Conservation (phyloP, 2,113 vertebrate genomes). For the Atrichornis clamosus region DNA sequence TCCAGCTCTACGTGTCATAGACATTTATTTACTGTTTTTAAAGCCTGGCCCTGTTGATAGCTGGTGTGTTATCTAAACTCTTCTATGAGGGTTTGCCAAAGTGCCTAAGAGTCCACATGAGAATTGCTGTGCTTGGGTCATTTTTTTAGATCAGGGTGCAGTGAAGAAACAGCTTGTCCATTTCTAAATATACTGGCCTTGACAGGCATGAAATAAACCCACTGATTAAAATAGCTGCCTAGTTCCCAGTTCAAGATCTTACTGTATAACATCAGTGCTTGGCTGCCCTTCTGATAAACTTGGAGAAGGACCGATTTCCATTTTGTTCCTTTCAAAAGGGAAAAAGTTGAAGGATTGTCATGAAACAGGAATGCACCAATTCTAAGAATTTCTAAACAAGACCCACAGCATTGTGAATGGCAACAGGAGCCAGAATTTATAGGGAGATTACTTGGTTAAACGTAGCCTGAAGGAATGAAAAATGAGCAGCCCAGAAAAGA, state of each 20-base stretch:
- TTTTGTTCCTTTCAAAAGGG: constrained; percentile 59
- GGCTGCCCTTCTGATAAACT: constrained; percentile 88
- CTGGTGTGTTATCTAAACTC: not conserved
- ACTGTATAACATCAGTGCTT: constrained; percentile 80
- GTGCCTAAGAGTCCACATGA: not conserved
- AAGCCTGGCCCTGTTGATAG: not conserved
- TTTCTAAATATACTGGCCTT: constrained; percentile 60
- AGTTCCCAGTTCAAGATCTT: constrained; percentile 54
- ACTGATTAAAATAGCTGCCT: constrained; percentile 52
- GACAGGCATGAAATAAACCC: constrained; percentile 36
- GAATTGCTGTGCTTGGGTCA: not conserved
- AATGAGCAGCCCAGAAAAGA: constrained; percentile 26
- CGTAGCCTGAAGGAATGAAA: constrained; percentile 26
- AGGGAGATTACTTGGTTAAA: constrained; percentile 46
- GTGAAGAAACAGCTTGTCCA: constrained; percentile 11
- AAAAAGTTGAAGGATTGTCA: constrained; percentile 53
- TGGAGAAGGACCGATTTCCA: constrained; percentile 64
- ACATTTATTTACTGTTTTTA: not conserved
- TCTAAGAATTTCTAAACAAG: constrained; percentile 53
- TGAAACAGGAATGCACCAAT: constrained; percentile 59
- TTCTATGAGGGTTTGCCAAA: not conserved
- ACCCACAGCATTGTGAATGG: constrained; percentile 27
- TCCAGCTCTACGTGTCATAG: not conserved
- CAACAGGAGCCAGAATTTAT: not conserved
- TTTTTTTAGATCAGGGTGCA: constrained; percentile 29